Evolutionary conservation across 1,140 invertebrate genomes (phyloP), one percentile per base, ranked within the genome.

Genomic region (Geopemphigus sp.): DNA sequence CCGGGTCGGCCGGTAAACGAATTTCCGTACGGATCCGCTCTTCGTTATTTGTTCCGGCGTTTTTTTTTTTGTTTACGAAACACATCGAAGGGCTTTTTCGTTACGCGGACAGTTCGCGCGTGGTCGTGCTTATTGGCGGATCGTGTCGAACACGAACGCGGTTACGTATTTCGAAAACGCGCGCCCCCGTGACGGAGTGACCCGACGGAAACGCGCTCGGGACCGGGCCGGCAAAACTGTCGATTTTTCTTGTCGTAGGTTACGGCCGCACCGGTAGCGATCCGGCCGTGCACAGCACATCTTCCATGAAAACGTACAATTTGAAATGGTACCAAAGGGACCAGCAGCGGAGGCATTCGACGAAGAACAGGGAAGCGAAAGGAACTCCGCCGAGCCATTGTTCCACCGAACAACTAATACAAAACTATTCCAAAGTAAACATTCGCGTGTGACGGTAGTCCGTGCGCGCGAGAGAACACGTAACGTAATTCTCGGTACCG

Each of bases 331-430:
- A 78, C 50, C 74, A 78, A 50, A 78, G 74, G 57, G 74, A 78
- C 57, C 74, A 78, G 74, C 74, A 78, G 57, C 47, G 74, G 45
- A 78, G 74, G 17, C 74, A 78, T 24, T 78, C 74, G 22, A 78
- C 74, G 19, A 78, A 78, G 74, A 78, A 78, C 39, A 78, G 74
- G 26, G 74, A 78, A 78, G 57, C 74, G 45, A 78, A 78, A 50
- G 74, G 74, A n/a, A 78, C 74, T 26, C 74, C 74, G 26, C 74
- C 74, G 10, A 78, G 74, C 10, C 74, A 78, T 78, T 78, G 74
- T 78, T 78, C 74, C 57, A 78, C 74, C n/a, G 74, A 78, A 47
- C 74, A 78, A 78, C 74, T 78, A 47, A 78, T 78, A 78, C 74
- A 78, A 24, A 78, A 78, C 59, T 47, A 17, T 63, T 78, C 74